Evolutionary conservation across 1,140 invertebrate species (phyloP), one percentile per base, ranked within the genome.

Genomic region (Latrodectus geometricus): DNA sequence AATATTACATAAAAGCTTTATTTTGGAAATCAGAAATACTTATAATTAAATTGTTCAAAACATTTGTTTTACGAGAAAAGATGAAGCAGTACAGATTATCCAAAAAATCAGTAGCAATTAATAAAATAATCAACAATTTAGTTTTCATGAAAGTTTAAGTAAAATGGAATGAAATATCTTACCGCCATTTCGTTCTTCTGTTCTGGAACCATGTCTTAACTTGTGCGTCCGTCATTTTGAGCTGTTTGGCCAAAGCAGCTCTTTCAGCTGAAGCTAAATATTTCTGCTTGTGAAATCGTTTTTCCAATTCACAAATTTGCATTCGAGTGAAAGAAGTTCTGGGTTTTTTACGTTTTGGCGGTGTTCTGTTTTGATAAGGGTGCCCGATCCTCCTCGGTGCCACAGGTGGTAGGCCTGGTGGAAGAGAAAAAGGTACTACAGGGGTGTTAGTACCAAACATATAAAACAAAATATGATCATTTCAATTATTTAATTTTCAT

Each of bases 151-250:
- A 65, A 65, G 7, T 65, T 15, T n/a, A 65, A 65, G 2, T 65
- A 7, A 65, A 23, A 23, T n/a, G 54, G 3, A 8, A 61, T 11
- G 4, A 74, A 8, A 61, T 14, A 61, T 85, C 93, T 94, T 91
- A 98, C 97, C 98, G 97, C 98, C 98, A 99, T 92, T 99, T 99
- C 79, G 98, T 99, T 88, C 98, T 92, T 89, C 98, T 92, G 90
- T 99, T 98, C 91, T 99, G 98, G 91, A 99, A 98, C 97, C 97
- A 98, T 72, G 97, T 98, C 92, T 98, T 99, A 85, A 99, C 98
- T 92, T 99, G 98, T 0, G 98, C 98, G 91, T 99, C 98, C 8
- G 97, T 99, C 98, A 99, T 99, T 92, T 99, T 98, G 80, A 99
- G 93, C 8, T 95, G 95, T 91, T 98, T 98, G 3, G 98, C 98